Conservation (phyloP, 2,888 invertebrate species). For the Syrista parreyssii region DNA sequence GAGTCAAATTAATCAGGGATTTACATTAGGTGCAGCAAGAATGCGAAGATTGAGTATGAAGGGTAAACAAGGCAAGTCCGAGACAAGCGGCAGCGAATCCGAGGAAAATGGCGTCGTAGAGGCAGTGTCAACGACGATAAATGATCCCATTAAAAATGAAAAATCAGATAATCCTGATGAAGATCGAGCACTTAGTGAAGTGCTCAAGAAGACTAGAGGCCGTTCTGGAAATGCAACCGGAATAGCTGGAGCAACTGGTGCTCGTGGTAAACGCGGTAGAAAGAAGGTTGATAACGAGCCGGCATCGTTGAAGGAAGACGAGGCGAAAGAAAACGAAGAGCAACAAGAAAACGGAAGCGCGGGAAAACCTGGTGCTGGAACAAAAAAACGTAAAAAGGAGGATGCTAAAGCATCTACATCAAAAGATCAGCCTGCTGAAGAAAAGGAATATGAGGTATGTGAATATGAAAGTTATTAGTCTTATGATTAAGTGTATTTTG, state of each 20-base stretch:
- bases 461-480: too few species aligned
- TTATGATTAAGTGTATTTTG: too few species aligned
- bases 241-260: too few species aligned
- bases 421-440: conserved; percentile 60
- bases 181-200: conserved; percentile 18
- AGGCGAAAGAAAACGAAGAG: conserved; percentile 39
- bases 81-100: conserved; percentile 54
- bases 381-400: conserved; percentile 49
- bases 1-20: too few species aligned
- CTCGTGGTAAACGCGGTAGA: background rate
- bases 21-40: conserved; percentile 8
- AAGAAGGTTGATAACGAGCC: conserved; percentile 23
- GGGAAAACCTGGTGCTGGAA: conserved; percentile 34
- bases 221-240: too few species aligned
- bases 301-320: conserved; percentile 30
- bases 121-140: background rate
- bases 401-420: conserved; percentile 42
- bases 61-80: conserved; percentile 57
- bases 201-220: conserved; percentile 23
- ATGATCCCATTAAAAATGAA: conserved; percentile 17
- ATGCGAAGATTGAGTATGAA: conserved; percentile 63
- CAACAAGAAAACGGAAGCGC: conserved; percentile 49
- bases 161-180: background rate
- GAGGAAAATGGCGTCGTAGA: conserved; percentile 58
- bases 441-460: conserved; percentile 70